Evolutionary conservation across 1,140 invertebrate species (phyloP).

Genomic region (Fopius arisanus): DNA sequence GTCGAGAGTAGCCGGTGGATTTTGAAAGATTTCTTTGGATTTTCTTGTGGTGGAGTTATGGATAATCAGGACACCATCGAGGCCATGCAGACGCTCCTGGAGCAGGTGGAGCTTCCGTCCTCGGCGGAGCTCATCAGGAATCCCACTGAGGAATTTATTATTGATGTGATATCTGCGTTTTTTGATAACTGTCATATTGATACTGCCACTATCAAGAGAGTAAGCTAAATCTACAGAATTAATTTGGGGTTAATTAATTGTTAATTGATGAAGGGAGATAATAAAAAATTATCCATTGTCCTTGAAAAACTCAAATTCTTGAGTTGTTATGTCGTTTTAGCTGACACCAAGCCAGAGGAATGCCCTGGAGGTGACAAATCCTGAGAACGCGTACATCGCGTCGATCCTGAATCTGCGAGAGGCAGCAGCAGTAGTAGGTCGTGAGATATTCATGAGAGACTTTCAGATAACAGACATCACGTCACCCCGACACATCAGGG

Average conservation of each 20-base stretch:
- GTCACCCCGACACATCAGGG: slow-evolving; percentile 44
- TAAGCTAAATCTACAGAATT: neutral
- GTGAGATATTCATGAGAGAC: slow-evolving; percentile 46
- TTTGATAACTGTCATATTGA: slow-evolving; percentile 3
- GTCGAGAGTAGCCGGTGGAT: too few species aligned
- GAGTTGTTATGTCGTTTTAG: slow-evolving; percentile 28
- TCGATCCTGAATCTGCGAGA: slow-evolving; percentile 43
- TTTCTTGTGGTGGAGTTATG: neutral
- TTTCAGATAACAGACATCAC: slow-evolving; percentile 47
- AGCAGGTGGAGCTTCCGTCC: neutral
- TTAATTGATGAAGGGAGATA: too few species aligned
- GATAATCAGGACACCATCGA: neutral
- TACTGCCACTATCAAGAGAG: neutral
- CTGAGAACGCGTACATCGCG: slow-evolving; percentile 39
- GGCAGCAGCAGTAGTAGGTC: slow-evolving; percentile 39
- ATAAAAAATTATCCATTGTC: too few species aligned
- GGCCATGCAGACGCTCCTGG: neutral
- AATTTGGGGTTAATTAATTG: neutral
- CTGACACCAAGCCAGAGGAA: slow-evolving; percentile 38
- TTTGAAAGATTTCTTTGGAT: too few species aligned
- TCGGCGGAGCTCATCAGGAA: neutral
- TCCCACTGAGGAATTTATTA: neutral
- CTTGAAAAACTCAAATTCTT: too few species aligned
- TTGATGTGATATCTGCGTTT: slow-evolving; percentile 1
- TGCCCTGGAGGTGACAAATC: slow-evolving; percentile 24